These are phyloP conservation scores for Semnopithecus entellus DNA, from an alignment of 2,113 vertebrate genomes.

Conservation along the genomic window DNA sequence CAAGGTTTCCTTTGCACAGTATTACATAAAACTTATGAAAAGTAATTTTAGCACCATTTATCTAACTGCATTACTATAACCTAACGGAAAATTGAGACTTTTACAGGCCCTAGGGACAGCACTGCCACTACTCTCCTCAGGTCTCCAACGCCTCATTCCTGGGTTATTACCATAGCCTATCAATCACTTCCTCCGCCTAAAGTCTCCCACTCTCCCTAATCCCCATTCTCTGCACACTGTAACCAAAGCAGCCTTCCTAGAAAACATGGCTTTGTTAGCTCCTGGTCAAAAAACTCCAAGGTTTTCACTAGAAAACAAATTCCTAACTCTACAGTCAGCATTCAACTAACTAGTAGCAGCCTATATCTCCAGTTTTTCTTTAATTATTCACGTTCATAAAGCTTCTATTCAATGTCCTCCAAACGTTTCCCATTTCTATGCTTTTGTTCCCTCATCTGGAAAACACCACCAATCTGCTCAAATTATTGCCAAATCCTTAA, in stretches of 20 bases:
- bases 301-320: constrained; percentile 19
- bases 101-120: not conserved
- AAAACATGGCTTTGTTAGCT: not conserved
- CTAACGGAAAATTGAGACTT: not conserved
- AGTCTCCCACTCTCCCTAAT: not conserved
- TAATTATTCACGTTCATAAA: constrained; percentile 9
- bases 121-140: not conserved
- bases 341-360: not conserved
- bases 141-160: not conserved
- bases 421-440: constrained; percentile 13
- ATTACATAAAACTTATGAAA: not conserved
- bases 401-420: not conserved
- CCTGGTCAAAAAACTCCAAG: not conserved
- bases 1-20: not conserved
- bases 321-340: constrained; percentile 16
- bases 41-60: constrained; percentile 31
- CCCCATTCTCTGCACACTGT: not conserved
- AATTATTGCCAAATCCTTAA: constrained; percentile 17
- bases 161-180: not conserved
- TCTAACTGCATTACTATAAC: not conserved
- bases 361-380: not conserved
- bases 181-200: not conserved
- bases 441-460: constrained; percentile 28
- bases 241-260: constrained; percentile 24
- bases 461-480: not conserved